These are phyloP conservation scores for Setipinna tenuifilis DNA, from an alignment of 2,797 vertebrate species.

Conservation along the genomic window DNA sequence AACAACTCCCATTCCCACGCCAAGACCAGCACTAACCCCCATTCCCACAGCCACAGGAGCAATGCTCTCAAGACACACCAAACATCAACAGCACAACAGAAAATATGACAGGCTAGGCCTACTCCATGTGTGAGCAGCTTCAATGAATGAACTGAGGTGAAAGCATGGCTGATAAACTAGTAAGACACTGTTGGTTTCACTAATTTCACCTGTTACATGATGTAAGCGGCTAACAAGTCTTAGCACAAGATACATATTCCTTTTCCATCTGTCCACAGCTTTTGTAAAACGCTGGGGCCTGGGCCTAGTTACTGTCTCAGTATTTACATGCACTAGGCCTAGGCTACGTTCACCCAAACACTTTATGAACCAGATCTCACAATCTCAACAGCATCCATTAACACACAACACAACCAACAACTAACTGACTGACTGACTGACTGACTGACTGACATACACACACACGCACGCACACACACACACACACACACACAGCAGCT, in stretches of 20 bases:
- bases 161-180: neutral
- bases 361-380: neutral
- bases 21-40: no score
- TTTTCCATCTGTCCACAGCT: neutral
- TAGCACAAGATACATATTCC: neutral
- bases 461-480: neutral
- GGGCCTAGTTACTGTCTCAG: neutral
- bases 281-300: neutral
- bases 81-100: neutral
- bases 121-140: neutral
- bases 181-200: no score
- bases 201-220: no score
- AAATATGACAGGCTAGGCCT: neutral
- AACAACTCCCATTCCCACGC: neutral
- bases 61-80: neutral
- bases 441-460: no score
- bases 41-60: neutral
- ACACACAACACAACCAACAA: neutral
- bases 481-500: neutral
- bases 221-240: neutral
- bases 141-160: neutral
- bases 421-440: neutral
- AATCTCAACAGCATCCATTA: neutral
- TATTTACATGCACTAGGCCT: neutral
- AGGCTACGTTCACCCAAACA: neutral